phyloP scores from a whole-genome alignment of 2,797 vertebrate species.

The Darevskia mixta region DNA sequence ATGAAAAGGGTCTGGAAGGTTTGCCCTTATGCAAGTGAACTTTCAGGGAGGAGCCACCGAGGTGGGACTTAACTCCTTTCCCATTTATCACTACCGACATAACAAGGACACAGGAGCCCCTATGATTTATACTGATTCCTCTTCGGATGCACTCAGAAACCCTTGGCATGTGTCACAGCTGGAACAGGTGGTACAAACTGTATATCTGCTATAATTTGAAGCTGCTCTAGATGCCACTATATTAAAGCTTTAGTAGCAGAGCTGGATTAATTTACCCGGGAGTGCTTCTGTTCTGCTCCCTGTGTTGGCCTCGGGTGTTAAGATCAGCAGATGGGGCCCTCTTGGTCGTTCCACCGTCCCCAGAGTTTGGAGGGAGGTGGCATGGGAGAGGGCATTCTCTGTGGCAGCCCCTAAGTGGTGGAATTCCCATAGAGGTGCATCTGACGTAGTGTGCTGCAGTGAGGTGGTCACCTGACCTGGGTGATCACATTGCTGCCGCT shows the following conservation, averaged over 20 bases:
- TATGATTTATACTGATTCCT: not conserved
- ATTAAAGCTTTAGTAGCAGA: not conserved
- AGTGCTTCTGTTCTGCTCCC: slow-evolving; percentile 16
- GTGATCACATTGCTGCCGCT: no score
- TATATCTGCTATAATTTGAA: slow-evolving; percentile 34
- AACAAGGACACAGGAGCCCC: not conserved
- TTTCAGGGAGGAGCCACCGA: not conserved
- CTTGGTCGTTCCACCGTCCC: no score
- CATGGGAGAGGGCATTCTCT: no score
- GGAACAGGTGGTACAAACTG: slow-evolving; percentile 19
- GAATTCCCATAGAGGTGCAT: no score
- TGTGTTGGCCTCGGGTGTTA: not conserved
- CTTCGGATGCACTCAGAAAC: slow-evolving; percentile 26
- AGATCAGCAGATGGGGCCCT: no score
- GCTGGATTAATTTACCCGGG: slow-evolving; percentile 2
- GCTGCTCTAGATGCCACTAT: not conserved
- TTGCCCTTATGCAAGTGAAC: not conserved
- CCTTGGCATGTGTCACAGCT: not conserved
- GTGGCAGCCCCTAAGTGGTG: no score
- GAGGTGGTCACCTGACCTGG: no score
- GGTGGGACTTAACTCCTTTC: not conserved
- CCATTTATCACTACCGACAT: not conserved
- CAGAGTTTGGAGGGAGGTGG: no score
- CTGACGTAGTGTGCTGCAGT: no score
- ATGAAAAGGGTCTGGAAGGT: not conserved